Evolutionary conservation across 2,888 invertebrate species (phyloP).

Genomic region (Thereva nobilitata): DNA sequence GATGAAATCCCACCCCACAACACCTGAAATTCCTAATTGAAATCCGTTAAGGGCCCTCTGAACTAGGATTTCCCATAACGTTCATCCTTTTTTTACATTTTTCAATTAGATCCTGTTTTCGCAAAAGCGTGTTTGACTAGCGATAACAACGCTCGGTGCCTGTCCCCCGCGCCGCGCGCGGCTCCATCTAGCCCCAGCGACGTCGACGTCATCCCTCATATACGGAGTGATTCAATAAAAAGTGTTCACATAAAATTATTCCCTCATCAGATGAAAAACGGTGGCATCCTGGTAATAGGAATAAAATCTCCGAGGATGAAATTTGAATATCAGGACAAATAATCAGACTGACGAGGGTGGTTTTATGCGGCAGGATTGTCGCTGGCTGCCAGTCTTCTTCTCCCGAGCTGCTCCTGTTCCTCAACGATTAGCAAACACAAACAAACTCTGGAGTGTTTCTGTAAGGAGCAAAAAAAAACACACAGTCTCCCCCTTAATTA

Average conservation of each 20-base stretch:
- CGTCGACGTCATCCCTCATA: too few species aligned
- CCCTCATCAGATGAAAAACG: constrained; percentile 22
- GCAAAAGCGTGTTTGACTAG: constrained; percentile 37
- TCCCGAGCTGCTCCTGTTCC: constrained; percentile 3
- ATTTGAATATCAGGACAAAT: constrained; percentile 41
- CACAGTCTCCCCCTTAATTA: constrained; percentile 28
- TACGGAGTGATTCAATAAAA: constrained; percentile 15
- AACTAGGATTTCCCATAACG: neutral
- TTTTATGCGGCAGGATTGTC: constrained; percentile 15
- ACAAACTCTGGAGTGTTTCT: constrained; percentile 12
- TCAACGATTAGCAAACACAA: constrained; percentile 28
- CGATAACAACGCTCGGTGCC: constrained; percentile 35
- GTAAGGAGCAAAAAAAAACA: constrained; percentile 8
- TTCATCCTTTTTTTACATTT: constrained; percentile 30
- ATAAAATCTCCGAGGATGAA: constrained; percentile 40
- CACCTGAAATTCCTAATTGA: too few species aligned
- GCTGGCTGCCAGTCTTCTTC: neutral
- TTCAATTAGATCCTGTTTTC: constrained; percentile 35
- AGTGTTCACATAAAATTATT: constrained; percentile 29
- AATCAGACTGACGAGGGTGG: constrained; percentile 36
- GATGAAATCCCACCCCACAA: too few species aligned
- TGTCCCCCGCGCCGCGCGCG: neutral
- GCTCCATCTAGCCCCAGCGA: neutral
- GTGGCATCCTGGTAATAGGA: constrained; percentile 22
- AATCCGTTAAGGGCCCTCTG: too few species aligned